phyloP scores from a whole-genome alignment of 2,888 invertebrate species.

The Ichneumoninae sp. region DNA sequence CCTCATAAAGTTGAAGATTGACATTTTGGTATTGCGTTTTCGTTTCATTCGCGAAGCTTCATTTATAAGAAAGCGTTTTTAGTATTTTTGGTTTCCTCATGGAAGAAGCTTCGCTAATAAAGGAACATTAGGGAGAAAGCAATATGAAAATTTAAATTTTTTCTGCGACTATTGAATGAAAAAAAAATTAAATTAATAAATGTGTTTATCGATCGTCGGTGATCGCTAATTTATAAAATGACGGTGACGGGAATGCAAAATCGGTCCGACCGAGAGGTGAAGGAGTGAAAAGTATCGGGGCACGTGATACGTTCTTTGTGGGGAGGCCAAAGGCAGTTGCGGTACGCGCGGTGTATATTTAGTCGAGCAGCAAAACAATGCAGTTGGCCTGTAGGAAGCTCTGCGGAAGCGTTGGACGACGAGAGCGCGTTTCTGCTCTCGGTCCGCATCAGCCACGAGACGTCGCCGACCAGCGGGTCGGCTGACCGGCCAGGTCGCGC shows the following conservation, averaged over 20 bases:
- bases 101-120: too few species aligned
- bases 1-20: too few species aligned
- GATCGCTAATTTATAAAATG: too few species aligned
- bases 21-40: too few species aligned
- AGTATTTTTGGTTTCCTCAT: too few species aligned
- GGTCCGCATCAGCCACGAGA: constrained; percentile 12
- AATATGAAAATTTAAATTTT: too few species aligned
- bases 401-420: constrained; percentile 65
- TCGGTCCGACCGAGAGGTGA: constrained; percentile 60
- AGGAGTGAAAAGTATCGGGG: constrained; percentile 77
- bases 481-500: constrained; percentile 25
- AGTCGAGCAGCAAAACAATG: constrained; percentile 80
- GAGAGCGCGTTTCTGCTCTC: constrained; percentile 18
- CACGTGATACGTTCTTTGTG: constrained; percentile 75
- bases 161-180: neutral
- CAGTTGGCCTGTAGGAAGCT: constrained; percentile 79
- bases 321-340: constrained; percentile 76
- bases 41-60: too few species aligned
- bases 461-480: constrained; percentile 34
- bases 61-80: too few species aligned
- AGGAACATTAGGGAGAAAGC: too few species aligned
- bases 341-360: constrained; percentile 79
- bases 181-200: constrained; percentile 1
- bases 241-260: neutral
- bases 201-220: neutral